A percentile compares a stretch with the other conserved stretches of the same genome.
Conservation (phyloP, 2,797 vertebrate species). For the Columba guinea region DNA sequence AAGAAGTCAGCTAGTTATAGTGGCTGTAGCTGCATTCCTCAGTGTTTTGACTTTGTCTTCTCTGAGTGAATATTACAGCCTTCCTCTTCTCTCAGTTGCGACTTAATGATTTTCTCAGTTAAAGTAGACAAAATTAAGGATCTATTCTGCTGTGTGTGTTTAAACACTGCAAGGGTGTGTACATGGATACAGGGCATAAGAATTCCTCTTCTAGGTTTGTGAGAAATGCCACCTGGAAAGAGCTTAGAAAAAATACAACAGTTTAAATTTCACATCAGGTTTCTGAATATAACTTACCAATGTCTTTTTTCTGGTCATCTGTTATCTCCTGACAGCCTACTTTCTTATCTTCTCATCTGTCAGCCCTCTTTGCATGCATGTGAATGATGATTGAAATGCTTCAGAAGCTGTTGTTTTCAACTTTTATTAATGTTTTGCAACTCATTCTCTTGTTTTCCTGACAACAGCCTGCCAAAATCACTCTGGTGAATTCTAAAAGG, state of each 20-base stretch:
- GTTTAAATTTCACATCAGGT: conserved; percentile 23
- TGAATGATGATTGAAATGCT: conserved; percentile 62
- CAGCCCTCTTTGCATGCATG: conserved; percentile 20
- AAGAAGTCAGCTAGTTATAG: not conserved
- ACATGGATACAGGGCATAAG: not conserved
- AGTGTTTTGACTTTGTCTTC: not conserved
- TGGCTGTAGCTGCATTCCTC: not conserved
- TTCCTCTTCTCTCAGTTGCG: not conserved
- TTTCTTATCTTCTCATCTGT: conserved; percentile 50
- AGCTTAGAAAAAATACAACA: not conserved
- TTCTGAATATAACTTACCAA: not conserved
- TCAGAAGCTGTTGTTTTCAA: conserved; percentile 70
- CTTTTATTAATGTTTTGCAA: conserved; percentile 74
- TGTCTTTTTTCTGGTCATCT: not conserved
- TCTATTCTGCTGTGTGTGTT: not conserved
- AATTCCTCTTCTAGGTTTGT: not conserved
- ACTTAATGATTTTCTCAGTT: conserved; percentile 1
- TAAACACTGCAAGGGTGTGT: not conserved
- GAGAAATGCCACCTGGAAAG: not conserved
- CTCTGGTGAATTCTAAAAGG: conserved; percentile 69
- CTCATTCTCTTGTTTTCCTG: conserved; percentile 63
- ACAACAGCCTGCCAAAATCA: conserved; percentile 74
- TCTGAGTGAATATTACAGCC: not conserved
- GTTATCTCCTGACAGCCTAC: not conserved
- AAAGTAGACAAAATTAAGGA: not conserved